Conservation (phyloP, 1,140 invertebrate genomes). For the Zaprionus vittiger region DNA sequence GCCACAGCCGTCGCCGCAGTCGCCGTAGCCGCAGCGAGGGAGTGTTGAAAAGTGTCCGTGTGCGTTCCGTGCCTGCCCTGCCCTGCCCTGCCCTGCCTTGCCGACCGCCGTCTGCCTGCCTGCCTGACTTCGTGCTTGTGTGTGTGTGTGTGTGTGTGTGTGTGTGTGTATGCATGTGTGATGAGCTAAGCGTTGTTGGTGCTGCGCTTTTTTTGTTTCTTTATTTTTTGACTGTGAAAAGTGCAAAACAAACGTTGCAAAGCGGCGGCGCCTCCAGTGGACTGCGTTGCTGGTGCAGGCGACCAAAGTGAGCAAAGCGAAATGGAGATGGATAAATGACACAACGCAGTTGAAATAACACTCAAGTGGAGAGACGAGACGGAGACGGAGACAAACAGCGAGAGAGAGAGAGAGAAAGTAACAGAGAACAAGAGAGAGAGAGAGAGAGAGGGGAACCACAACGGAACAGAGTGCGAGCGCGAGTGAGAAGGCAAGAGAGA, state of each 20-base stretch:
- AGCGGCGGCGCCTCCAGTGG: conserved; percentile 5
- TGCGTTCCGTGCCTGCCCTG: neutral
- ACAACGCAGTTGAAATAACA: conserved; percentile 31
- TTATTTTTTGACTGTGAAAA: conserved; percentile 34
- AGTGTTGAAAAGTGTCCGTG: conserved; percentile 34
- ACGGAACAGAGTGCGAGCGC: neutral
- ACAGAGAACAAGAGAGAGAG: conserved; percentile 3
- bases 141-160: conserved; percentile 10
- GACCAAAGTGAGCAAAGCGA: conserved; percentile 24
- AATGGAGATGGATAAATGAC: conserved; percentile 47
- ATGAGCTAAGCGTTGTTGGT: conserved; percentile 15
- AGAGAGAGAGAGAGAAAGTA: neutral
- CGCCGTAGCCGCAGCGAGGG: conserved; percentile 7
- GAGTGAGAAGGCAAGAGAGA: conserved; percentile 1
- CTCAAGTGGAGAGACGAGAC: conserved; percentile 18
- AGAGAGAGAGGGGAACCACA: neutral
- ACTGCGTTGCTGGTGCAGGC: conserved; percentile 2
- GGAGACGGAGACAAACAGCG: conserved; percentile 2
- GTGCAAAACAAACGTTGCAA: conserved; percentile 15
- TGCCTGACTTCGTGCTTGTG: conserved; percentile 6
- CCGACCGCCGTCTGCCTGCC: neutral
- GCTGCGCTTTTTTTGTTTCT: conserved; percentile 39
- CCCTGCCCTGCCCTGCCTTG: neutral
- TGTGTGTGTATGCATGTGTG: conserved; percentile 10
- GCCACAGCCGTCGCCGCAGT: neutral